These are phyloP conservation scores for Strix aluco DNA, from an alignment of 2,113 vertebrate species.

Conservation along the genomic window DNA sequence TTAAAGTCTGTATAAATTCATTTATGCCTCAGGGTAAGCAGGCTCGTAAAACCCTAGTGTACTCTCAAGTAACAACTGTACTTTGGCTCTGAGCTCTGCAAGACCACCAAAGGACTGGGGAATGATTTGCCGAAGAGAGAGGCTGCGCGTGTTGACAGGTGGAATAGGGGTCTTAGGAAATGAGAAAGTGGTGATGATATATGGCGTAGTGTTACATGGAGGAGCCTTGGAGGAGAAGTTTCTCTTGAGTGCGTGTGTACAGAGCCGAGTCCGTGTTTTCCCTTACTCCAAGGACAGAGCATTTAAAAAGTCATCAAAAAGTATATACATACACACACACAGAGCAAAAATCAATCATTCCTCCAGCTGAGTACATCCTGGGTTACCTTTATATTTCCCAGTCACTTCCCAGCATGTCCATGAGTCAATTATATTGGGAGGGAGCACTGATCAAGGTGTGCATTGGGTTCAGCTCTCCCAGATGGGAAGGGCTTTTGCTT, in stretches of 20 bases:
- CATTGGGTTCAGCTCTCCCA: background rate
- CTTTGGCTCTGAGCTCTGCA: background rate
- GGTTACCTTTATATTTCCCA: background rate
- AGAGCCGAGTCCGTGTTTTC: background rate
- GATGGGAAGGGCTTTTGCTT: background rate
- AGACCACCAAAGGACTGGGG: background rate
- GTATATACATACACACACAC: accelerated
- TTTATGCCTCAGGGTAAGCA: background rate
- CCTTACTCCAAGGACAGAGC: background rate
- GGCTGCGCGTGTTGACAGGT: background rate
- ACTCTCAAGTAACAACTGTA: background rate
- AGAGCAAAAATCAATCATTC: background rate
- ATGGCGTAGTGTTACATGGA: background rate
- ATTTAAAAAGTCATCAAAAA: background rate
- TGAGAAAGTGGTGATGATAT: background rate
- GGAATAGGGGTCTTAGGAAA: background rate
- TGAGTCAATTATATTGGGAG: background rate
- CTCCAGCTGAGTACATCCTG: background rate
- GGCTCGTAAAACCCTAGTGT: background rate
- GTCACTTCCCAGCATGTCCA: accelerated
- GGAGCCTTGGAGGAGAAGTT: background rate
- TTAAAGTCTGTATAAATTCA: background rate
- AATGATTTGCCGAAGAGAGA: background rate
- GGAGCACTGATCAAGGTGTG: background rate
- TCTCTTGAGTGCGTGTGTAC: background rate